phyloP scores from a whole-genome alignment of 2,113 vertebrate species.

The Cacatua alba region DNA sequence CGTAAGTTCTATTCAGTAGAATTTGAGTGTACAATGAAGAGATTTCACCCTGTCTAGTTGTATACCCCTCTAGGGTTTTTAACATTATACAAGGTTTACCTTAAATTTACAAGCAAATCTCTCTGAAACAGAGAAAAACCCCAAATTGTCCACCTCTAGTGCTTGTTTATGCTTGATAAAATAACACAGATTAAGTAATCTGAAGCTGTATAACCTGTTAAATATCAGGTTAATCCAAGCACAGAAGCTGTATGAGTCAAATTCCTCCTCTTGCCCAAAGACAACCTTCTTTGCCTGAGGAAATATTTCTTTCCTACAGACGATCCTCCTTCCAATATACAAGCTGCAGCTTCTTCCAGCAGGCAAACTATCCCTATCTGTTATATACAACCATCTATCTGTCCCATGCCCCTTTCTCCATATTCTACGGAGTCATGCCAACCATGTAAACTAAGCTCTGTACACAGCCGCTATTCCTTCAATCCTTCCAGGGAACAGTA shows the following conservation, averaged over 20 bases:
- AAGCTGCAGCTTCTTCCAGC: not conserved
- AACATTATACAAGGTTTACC: not conserved
- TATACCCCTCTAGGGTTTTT: not conserved
- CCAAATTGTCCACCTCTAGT: not conserved
- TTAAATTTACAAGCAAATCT: not conserved
- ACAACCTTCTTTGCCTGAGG: not conserved
- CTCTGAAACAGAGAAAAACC: not conserved
- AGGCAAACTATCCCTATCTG: not conserved
- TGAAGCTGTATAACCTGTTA: not conserved
- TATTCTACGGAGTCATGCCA: not conserved
- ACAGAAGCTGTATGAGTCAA: not conserved
- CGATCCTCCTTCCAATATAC: not conserved
- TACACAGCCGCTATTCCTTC: not conserved
- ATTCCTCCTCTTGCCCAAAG: not conserved
- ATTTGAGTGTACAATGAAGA: not conserved
- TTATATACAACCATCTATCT: not conserved
- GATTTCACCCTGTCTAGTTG: not conserved
- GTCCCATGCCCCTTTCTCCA: not conserved
- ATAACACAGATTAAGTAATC: not conserved
- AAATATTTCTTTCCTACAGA: not conserved
- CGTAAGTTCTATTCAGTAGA: not conserved
- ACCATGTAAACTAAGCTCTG: not conserved
- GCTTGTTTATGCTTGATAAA: not conserved
- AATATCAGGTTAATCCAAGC: not conserved
- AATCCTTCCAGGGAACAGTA: not conserved